phyloP scores from a whole-genome alignment of 2,797 vertebrate genomes.

The Acipenser oxyrinchus region DNA sequence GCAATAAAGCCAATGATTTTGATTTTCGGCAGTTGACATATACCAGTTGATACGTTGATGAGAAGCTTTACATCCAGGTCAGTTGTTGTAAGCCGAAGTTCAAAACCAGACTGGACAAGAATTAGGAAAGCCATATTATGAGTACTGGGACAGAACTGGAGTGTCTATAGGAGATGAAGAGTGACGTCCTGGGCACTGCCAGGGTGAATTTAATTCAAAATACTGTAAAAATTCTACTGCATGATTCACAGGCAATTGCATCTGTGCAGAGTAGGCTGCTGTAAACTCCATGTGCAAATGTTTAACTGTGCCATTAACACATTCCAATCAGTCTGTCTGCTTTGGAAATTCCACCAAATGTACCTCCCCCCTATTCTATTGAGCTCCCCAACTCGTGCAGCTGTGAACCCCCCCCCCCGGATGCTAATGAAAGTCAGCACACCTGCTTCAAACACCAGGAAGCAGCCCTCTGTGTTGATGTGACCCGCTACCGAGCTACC shows the following conservation, averaged over 20 bases:
- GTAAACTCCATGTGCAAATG: not conserved
- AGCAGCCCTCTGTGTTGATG: not conserved
- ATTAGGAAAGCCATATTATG: no score
- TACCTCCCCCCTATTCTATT: not conserved
- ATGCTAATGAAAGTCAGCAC: conserved; percentile 1
- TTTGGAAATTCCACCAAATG: conserved; percentile 10
- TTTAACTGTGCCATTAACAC: conserved; percentile 3
- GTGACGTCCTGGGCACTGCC: no score
- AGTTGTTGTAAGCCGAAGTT: no score
- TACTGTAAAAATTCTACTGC: not conserved
- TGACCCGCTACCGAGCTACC: not conserved
- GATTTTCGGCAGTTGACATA: no score
- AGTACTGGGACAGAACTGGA: no score
- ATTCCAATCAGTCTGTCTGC: conserved; percentile 7
- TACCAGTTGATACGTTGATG: no score
- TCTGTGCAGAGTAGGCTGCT: not conserved
- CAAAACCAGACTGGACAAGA: no score
- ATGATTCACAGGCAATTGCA: not conserved
- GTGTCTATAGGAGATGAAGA: no score
- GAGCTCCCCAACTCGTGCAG: not conserved
- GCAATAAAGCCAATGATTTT: no score
- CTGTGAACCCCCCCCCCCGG: not conserved
- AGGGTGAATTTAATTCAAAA: no score
- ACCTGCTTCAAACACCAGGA: not conserved
- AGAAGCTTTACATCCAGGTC: no score